These are phyloP conservation scores for Cavia porcellus DNA, from an alignment of 2,113 vertebrate genomes.

Conservation along the genomic window DNA sequence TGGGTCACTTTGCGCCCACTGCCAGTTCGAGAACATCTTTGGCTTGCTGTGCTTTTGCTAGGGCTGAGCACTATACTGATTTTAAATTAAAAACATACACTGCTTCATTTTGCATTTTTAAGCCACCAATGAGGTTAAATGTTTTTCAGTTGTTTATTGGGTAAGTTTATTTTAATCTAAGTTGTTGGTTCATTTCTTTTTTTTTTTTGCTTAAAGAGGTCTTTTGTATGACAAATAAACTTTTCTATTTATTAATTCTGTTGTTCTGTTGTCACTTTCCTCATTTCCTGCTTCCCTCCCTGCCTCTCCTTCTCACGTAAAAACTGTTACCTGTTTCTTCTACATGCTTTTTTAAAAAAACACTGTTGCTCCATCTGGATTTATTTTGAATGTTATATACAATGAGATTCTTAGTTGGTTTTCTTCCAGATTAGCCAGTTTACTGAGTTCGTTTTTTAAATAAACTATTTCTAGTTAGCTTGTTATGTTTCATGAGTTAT, in stretches of 20 bases:
- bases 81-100: background rate
- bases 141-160: background rate
- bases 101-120: background rate
- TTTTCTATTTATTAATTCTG: background rate
- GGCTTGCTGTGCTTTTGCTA: no score
- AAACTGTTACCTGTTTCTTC: conserved; percentile 17
- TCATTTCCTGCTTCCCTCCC: background rate
- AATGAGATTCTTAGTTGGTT: conserved; percentile 36
- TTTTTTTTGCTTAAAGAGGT: conserved; percentile 11
- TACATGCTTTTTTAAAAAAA: background rate
- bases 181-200: background rate
- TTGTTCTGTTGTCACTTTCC: background rate
- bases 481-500: conserved; percentile 27
- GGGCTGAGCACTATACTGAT: fast-evolving
- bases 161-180: background rate
- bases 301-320: background rate
- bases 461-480: conserved; percentile 41
- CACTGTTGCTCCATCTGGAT: conserved; percentile 28
- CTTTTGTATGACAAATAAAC: background rate
- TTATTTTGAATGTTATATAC: conserved; percentile 9
- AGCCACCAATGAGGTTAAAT: background rate
- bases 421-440: conserved; percentile 46
- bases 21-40: fast-evolving
- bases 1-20: background rate
- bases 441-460: conserved; percentile 32